Conservation (phyloP, 1,140 invertebrate genomes). For the Bombus terrestris region DNA sequence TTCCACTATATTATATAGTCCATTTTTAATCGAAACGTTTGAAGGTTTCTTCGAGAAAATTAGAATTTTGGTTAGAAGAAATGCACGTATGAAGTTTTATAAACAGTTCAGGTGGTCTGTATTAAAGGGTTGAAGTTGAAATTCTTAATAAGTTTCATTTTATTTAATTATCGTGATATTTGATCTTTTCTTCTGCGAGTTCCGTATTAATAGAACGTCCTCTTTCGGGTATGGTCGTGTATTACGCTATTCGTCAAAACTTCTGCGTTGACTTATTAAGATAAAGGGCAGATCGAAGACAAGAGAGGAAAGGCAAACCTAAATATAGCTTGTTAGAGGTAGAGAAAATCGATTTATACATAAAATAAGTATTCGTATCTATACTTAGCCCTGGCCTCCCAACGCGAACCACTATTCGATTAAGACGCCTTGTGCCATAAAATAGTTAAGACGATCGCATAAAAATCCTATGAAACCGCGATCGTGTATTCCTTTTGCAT, state of each 20-base stretch:
- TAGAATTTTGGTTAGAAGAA: neutral
- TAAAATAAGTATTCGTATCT: constrained; percentile 50
- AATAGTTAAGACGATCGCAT: constrained; percentile 1
- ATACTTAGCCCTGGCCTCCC: constrained; percentile 42
- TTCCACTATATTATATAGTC: neutral
- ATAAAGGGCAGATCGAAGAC: constrained; percentile 37
- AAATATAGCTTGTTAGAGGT: constrained; percentile 49
- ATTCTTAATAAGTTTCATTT: neutral
- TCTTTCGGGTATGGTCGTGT: neutral
- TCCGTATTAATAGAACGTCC: neutral
- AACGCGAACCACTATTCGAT: constrained; percentile 21
- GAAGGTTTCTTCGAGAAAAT: neutral
- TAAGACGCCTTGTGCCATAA: constrained; percentile 20
- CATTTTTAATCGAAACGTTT: neutral
- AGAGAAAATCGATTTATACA: constrained; percentile 48
- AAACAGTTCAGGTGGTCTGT: neutral
- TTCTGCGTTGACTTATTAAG: constrained; percentile 10
- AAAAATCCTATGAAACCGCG: neutral
- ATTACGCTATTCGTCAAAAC: constrained; percentile 18
- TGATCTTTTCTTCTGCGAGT: neutral
- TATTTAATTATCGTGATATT: neutral
- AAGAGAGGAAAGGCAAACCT: constrained; percentile 27
- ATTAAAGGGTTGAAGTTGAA: neutral
- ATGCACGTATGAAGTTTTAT: neutral
- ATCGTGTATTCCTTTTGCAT: neutral